phyloP scores from a whole-genome alignment of 1,140 invertebrate genomes.

The Lucilia cuprina region DNA sequence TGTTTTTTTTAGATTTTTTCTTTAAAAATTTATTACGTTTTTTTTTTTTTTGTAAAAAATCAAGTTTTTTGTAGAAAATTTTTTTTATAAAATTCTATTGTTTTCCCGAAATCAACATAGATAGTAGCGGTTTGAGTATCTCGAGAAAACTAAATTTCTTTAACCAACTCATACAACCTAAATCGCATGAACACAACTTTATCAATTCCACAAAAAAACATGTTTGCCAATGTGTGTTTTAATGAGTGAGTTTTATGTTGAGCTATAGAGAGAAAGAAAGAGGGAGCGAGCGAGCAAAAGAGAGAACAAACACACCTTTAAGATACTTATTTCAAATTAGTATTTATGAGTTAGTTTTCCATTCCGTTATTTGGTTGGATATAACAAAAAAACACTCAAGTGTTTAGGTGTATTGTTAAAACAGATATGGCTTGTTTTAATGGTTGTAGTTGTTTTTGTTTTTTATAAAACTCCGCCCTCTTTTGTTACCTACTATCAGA shows the following conservation, averaged over 20 bases:
- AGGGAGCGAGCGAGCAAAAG: not conserved
- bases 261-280: not conserved
- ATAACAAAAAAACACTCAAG: not conserved
- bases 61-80: not conserved
- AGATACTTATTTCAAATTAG: not conserved
- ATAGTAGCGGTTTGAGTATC: constrained; percentile 16
- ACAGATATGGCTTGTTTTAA: not conserved
- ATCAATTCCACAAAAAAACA: not conserved
- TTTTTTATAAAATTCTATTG: constrained; percentile 4
- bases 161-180: constrained; percentile 23
- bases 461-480: not conserved
- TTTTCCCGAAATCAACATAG: not conserved
- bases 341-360: not conserved
- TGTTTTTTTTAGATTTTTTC: not conserved
- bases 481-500: not conserved
- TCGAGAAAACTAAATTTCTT: constrained; percentile 27
- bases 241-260: not conserved
- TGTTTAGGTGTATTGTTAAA: not conserved
- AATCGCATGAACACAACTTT: not conserved
- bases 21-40: not conserved
- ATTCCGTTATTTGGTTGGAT: not conserved
- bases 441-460: not conserved
- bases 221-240: not conserved
- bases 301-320: not conserved
- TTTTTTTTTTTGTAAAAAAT: not conserved